These are phyloP conservation scores for Scomber japonicus DNA, from an alignment of 2,113 vertebrate species.

Conservation along the genomic window DNA sequence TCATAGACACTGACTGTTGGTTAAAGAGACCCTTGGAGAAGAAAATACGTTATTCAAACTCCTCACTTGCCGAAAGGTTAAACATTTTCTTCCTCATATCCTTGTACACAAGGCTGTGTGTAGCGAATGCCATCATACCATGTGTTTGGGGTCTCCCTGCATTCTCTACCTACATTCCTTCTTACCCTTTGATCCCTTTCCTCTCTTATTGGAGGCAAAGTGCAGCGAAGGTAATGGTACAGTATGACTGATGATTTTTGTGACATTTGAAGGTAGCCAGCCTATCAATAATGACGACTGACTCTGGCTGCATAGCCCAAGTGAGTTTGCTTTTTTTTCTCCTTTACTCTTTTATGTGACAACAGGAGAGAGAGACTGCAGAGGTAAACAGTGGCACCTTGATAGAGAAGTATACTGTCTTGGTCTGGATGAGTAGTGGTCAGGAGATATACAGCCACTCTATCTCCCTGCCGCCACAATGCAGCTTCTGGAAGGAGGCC, in stretches of 20 bases:
- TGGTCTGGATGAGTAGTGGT: slow-evolving; percentile 9
- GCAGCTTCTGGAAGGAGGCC: neutral
- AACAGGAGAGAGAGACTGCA: neutral
- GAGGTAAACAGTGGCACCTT: neutral
- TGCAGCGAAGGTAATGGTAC: neutral
- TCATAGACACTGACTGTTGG: slow-evolving; percentile 19
- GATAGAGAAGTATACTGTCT: slow-evolving; percentile 7
- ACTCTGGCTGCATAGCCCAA: neutral
- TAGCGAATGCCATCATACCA: slow-evolving; percentile 6
- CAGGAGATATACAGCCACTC: neutral
- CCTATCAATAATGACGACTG: neutral
- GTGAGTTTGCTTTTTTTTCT: neutral
- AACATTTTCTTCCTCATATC: slow-evolving; percentile 5
- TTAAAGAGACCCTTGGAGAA: slow-evolving; percentile 25
- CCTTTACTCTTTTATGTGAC: neutral
- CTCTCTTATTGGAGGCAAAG: neutral
- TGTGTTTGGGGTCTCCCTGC: slow-evolving; percentile 19
- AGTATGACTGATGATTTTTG: slow-evolving; percentile 8
- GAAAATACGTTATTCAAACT: slow-evolving; percentile 4
- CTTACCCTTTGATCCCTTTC: neutral
- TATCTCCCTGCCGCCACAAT: slow-evolving; percentile 5
- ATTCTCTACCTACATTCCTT: neutral
- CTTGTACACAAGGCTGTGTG: neutral
- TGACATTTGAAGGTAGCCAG: slow-evolving; percentile 19
- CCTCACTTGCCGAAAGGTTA: slow-evolving; percentile 25